Base-by-base conservation (phyloP, 2,888 invertebrate species). In the Cancer borealis region DNA sequence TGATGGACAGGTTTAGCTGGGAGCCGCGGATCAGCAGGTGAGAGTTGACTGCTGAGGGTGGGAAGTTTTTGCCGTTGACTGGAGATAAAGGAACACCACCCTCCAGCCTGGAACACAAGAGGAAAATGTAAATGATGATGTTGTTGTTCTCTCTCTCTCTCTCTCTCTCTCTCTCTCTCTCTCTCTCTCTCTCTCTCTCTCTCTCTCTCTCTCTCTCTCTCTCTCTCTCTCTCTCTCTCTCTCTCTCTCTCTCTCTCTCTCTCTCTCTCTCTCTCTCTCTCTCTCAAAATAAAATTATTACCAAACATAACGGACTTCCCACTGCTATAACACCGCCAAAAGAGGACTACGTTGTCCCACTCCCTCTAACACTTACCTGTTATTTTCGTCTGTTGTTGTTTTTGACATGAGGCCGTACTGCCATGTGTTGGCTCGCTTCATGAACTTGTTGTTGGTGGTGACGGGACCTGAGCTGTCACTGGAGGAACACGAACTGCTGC, bases 391-490 rank as follows among this genome's bases (percentile, higher is more conserved):
- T n/a, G 92, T 49, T 73, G 92, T 39, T 73, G 88, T 93, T 91
- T 95, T 95, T 45, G 93, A 49, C 60, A 93, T 91, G 49, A 94
- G 79, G 39, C 93, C 95, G 60, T 88, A 95, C 89, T 95, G 93
- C 95, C 95, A 95, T 5, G 95, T 93, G 73, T 92, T 95, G 88
- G 91, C 91, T 47, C 93, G 88, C 54, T 93, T 95, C 95, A 93
- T 95, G 88, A 96, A 96, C 96, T 96, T 96, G 49, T 96, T 96
- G 92, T 96, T 96, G 30, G 96, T 96, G 92, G 96, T 96, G 88
- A 96, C 96, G 46, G 96, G 96, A 8, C 96, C 96, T 46, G 96
- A 96, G 60, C 96, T 96, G 60, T 95, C 95, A 88, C 95, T 95
- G 14, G 95, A 95, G 88, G 95, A 93, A 73, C 95, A 95, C 1